These are phyloP conservation scores for Aphyosemion australe DNA, from an alignment of 2,113 vertebrate genomes.

Conservation along the genomic window DNA sequence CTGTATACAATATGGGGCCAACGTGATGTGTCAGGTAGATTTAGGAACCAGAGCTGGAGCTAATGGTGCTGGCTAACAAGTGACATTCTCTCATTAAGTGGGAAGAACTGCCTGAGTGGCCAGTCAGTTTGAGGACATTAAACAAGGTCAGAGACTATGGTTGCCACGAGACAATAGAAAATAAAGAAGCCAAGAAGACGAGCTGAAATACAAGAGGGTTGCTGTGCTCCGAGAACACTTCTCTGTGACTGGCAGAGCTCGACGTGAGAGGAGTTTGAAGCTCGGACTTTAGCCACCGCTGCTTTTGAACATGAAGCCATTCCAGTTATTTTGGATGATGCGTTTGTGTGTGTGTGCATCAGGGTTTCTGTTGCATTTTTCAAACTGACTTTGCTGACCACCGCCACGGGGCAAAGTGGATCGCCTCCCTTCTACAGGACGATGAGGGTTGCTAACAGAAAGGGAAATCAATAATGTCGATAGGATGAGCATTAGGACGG, in stretches of 20 bases:
- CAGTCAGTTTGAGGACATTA: slow-evolving; percentile 55
- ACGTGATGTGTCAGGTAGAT: slow-evolving; percentile 28
- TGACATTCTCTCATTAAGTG: slow-evolving; percentile 56
- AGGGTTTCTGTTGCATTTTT: slow-evolving; percentile 22
- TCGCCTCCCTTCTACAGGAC: slow-evolving; percentile 36
- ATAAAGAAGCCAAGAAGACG: slow-evolving; percentile 43
- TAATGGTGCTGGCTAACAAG: slow-evolving; percentile 53
- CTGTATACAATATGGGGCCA: slow-evolving; percentile 9
- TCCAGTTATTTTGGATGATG: slow-evolving; percentile 5
- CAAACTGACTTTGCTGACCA: slow-evolving; percentile 56
- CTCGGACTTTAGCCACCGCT: slow-evolving; percentile 39
- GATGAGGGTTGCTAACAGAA: slow-evolving; percentile 53
- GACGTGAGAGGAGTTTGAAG: slow-evolving; percentile 53
- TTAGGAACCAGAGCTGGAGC: slow-evolving; percentile 22
- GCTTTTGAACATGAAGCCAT: slow-evolving; percentile 43
- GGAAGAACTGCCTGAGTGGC: slow-evolving; percentile 54
- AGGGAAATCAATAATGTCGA: slow-evolving; percentile 79
- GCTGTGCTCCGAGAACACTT: slow-evolving; percentile 28
- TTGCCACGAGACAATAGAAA: slow-evolving; percentile 32
- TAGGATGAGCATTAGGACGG: slow-evolving; percentile 68
- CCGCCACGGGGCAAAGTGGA: slow-evolving; percentile 12
- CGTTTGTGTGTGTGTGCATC: background rate
- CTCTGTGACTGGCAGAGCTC: slow-evolving; percentile 35
- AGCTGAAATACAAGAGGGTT: slow-evolving; percentile 28
- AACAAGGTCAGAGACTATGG: slow-evolving; percentile 59